Base-by-base conservation (phyloP, 2,888 invertebrate species). In the Athalia circularis region DNA sequence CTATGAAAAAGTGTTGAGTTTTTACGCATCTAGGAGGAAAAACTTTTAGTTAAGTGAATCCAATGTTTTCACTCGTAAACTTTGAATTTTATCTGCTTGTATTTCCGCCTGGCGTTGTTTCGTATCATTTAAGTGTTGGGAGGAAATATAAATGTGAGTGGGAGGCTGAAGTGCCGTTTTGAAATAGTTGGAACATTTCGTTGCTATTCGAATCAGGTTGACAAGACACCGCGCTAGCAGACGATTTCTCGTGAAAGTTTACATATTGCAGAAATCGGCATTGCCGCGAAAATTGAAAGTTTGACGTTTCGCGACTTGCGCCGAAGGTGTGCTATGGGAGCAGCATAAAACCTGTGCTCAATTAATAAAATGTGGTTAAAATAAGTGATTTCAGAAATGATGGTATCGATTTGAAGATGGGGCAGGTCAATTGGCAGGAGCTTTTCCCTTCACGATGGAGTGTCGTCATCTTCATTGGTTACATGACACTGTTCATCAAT, bases 401-500 rank as follows among this genome's bases (percentile, higher is more conserved):
- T 62, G 75, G 13, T 3, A 61, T 29, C 64, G 61, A n/a, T 62
- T n/a, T 64, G 75, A 81, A 54, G 72, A 90, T 90, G 90, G 85
- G 84, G 13, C 79, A 82, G 57, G 87, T 89, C 76, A 90, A 88
- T 86, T 93, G 92, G 91, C 90, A 91, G 75, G 96, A 95, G 88
- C 91, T 98, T 82, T 98, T 98, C 91, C 97, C 98, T 11, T 95
- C 95, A 80, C 95, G 93, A 91, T 92, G 94, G 87, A 96, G 96
- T 87, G 93, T 95, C 85, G 89, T 96, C 70, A 94, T 97, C 86
- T 98, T 98, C 89, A 90, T 96, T 67, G 91, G 95, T 47, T 98
- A 98, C 87, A 97, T 98, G 92, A 93, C 94, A 82, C 92, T 98
- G 77, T 98, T 98, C 90, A 95, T 98, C 76, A 96, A 96, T 88